Evolutionary conservation across 2,113 vertebrate genomes (phyloP).

Genomic region (Chinchilla lanigera): DNA sequence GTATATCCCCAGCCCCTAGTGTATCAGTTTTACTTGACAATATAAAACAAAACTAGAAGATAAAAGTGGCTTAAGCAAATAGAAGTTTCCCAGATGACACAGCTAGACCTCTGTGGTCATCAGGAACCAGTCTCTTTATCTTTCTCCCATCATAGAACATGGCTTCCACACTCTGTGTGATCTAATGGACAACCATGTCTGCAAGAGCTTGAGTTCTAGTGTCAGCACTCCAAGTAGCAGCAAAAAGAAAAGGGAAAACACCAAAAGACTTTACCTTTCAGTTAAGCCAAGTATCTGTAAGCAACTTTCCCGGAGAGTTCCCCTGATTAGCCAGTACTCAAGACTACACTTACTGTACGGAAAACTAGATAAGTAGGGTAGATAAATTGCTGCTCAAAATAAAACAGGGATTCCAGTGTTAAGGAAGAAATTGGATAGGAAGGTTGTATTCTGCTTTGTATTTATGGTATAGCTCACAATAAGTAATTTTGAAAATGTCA

Average conservation of each 20-base stretch:
- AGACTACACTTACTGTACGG: background rate
- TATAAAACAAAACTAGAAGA: background rate
- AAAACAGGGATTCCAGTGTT: background rate
- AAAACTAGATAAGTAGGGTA: background rate
- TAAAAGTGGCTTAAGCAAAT: background rate
- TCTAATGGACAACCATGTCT: background rate
- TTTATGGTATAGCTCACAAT: background rate
- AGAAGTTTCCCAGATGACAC: background rate
- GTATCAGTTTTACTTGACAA: background rate
- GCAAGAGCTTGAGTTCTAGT: background rate
- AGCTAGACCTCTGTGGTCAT: background rate
- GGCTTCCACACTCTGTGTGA: background rate
- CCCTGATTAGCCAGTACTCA: background rate
- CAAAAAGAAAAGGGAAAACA: background rate
- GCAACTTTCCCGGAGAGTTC: background rate
- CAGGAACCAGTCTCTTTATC: background rate
- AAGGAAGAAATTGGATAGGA: background rate
- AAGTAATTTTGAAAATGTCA: conserved; percentile 28
- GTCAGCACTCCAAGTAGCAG: background rate
- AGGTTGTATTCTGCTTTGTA: conserved; percentile 24
- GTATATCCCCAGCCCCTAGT: too few species aligned
- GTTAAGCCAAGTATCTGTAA: background rate
- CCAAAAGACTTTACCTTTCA: background rate
- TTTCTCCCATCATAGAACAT: background rate
- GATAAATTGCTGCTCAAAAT: background rate